phyloP scores from a whole-genome alignment of 2,797 vertebrate species.

The Iguana delicatissima region DNA sequence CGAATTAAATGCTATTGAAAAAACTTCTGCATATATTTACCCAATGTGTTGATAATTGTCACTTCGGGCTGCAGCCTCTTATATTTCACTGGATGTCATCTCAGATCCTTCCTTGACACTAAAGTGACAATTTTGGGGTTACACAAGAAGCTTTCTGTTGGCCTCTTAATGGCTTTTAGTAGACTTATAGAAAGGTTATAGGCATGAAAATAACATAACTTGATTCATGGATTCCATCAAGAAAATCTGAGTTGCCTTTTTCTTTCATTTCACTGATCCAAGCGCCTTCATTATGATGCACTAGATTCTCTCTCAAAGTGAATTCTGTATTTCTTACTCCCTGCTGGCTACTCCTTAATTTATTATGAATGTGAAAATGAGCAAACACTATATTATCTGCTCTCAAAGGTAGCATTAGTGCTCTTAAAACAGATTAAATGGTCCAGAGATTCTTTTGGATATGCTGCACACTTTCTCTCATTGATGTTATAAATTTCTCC shows the following conservation, averaged over 20 bases:
- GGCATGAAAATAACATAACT: neutral
- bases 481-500: constrained; percentile 29
- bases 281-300: constrained; percentile 35
- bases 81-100: neutral
- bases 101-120: neutral
- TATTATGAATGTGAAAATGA: constrained; percentile 57
- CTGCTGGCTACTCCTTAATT: constrained; percentile 29
- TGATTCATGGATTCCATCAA: neutral
- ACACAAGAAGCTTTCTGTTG: neutral
- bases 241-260: constrained; percentile 7
- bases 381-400: constrained; percentile 48
- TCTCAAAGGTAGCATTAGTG: constrained; percentile 35
- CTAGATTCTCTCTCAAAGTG: constrained; percentile 49
- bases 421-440: constrained; percentile 37
- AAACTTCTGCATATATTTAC: neutral
- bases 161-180: neutral
- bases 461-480: constrained; percentile 36
- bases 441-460: constrained; percentile 42
- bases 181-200: neutral
- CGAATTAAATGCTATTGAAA: too few species aligned
- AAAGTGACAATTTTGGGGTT: neutral
- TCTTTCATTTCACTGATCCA: neutral
- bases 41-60: neutral
- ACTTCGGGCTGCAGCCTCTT: neutral
- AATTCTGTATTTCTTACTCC: constrained; percentile 33